Evolutionary conservation across 1,140 invertebrate genomes (phyloP), one percentile per base, ranked within the genome.

Genomic region (Listronotus bonariensis): DNA sequence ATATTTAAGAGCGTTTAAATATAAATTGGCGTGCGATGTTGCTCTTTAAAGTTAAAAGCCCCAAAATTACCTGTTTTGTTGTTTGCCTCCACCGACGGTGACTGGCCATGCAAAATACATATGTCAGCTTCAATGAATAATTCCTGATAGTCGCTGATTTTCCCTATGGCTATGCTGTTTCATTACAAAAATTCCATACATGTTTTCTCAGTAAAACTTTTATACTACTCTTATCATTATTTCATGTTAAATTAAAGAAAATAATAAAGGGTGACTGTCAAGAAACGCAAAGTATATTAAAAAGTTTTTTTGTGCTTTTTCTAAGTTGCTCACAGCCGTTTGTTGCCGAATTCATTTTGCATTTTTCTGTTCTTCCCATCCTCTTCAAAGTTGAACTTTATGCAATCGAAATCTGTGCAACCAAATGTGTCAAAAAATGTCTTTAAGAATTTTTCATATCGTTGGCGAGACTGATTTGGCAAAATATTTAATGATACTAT

Each of bases 111-210:
- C 18, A 48, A 48, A 48, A 48, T 48, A 48, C 45, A 48, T 48
- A 48, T 48, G 45, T 48, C 45, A 48, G 18, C 45, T 48, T 48
- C 17, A 48, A 48, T 48, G 45, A 48, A 48, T 48, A 48, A 48
- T 48, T 48, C 45, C 10, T 15, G 15, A 1, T 20, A 4, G 10
- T 4, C 26, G 15, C 45, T 48, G 45, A 48, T 48, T 48, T 48
- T 48, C 15, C 45, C 45, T 10, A 17, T 18, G 20, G 45, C 18
- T 1, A 20, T 6, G 42, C 15, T 20, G 6, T 18, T 15, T 26
- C 15, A 17, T 26, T 48, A n/a, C 26, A 48, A 18, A 48, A 48
- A 48, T 48, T 48, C 15, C 18, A 48, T 11, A 20, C 20, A 11
- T 3, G 15, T 17, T 48, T 26, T 18, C 10, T 10, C 18, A 26